phyloP scores from a whole-genome alignment of 2,113 vertebrate genomes.

The Chitala chitala region DNA sequence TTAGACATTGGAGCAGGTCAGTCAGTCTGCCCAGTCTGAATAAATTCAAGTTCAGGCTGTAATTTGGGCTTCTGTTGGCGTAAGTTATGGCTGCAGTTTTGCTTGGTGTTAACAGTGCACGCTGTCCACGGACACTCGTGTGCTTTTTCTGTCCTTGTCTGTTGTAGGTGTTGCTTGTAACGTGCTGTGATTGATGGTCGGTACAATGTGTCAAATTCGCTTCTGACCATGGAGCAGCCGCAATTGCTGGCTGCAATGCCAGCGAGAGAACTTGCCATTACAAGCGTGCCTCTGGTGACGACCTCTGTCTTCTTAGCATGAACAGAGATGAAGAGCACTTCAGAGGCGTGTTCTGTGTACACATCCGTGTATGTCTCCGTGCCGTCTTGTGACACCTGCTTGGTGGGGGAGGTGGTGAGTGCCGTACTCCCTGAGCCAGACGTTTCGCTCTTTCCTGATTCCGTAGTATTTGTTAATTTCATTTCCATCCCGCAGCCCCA shows the following conservation, averaged over 20 bases:
- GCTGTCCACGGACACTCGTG: too few species aligned
- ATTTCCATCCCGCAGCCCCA: constrained; percentile 43
- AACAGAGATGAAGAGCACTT: background rate
- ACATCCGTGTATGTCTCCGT: background rate
- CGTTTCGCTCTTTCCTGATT: constrained; percentile 8
- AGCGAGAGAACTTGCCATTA: background rate
- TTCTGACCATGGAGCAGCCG: background rate
- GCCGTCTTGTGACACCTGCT: background rate
- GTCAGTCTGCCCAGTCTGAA: too few species aligned
- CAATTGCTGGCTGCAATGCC: background rate
- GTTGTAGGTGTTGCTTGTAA: too few species aligned
- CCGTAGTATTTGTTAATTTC: constrained; percentile 31
- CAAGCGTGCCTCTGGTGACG: background rate
- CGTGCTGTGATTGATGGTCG: too few species aligned
- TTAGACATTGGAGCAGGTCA: too few species aligned
- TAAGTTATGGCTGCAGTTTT: too few species aligned
- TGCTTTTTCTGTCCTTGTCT: too few species aligned
- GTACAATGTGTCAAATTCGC: too few species aligned
- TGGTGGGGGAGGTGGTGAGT: background rate
- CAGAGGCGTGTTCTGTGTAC: background rate
- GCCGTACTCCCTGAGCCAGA: background rate
- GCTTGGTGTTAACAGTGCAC: too few species aligned
- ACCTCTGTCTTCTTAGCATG: background rate
- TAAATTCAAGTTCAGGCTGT: too few species aligned
- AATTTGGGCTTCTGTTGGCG: too few species aligned